Percentiles rank a stretch among this genome's conserved stretches.
These are phyloP conservation scores for Hydractinia symbiolongicarpus DNA, from an alignment of 30 jellyfish, hydroid and myxozoan genomes.

Conservation along the genomic window DNA sequence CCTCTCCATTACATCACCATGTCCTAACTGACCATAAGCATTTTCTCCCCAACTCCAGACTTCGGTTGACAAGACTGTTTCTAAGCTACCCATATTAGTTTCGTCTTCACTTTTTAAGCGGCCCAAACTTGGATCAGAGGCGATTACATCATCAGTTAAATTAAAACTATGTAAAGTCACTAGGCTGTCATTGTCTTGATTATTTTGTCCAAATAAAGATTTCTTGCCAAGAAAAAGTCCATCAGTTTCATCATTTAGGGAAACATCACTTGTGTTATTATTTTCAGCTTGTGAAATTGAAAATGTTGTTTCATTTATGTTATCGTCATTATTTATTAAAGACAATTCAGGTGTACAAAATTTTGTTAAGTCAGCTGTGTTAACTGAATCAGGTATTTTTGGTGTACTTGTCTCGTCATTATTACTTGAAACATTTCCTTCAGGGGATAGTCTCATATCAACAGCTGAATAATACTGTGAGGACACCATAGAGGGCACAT, in stretches of 20 bases:
- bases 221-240: slow-evolving; percentile 21
- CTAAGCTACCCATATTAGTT: neutral
- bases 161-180: neutral
- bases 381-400: no score
- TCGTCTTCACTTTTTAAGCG: neutral
- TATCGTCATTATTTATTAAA: no score
- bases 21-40: slow-evolving; percentile 88
- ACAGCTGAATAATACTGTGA: slow-evolving; percentile 27
- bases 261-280: no score
- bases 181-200: neutral
- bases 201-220: slow-evolving; percentile 10
- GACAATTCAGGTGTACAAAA: no score
- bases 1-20: slow-evolving; percentile 38
- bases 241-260: neutral
- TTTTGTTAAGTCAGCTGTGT: no score
- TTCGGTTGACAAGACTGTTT: slow-evolving; percentile 33
- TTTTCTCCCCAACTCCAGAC: slow-evolving; percentile 98
- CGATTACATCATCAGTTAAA: neutral
- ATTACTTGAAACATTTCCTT: no score
- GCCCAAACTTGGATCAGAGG: slow-evolving; percentile 3
- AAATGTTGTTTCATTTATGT: no score
- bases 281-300: no score
- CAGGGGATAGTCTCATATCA: neutral
- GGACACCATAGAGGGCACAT: slow-evolving; percentile 7
- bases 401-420: no score